Evolutionary conservation across 1,140 invertebrate genomes (phyloP).

Genomic region (Rhopalosiphum maidis): DNA sequence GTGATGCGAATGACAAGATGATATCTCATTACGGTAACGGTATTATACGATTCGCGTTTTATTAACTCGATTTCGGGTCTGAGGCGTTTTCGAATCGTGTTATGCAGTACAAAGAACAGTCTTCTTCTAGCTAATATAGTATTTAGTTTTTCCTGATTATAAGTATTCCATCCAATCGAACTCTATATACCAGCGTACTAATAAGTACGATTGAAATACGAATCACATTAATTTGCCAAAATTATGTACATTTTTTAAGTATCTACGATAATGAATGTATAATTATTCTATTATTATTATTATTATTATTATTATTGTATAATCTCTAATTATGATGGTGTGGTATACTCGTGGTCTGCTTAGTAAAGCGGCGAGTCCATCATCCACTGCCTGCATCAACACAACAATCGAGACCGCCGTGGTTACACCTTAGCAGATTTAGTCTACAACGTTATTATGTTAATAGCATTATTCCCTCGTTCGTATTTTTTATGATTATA

Average conservation of each 20-base stretch:
- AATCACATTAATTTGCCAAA: too few species aligned
- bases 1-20: not conserved
- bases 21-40: not conserved
- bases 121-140: not conserved
- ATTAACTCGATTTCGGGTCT: not conserved
- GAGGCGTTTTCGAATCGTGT: not conserved
- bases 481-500: not conserved
- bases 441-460: not conserved
- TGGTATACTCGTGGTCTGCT: not conserved
- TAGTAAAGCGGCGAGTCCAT: not conserved
- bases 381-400: not conserved
- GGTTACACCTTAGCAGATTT: not conserved
- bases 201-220: not conserved
- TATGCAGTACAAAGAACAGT: not conserved
- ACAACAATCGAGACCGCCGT: not conserved
- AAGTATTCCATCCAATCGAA: not conserved
- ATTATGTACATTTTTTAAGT: too few species aligned
- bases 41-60: not conserved
- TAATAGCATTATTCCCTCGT: not conserved
- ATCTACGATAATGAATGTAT: not conserved
- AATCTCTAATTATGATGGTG: not conserved
- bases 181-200: not conserved
- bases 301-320: not conserved
- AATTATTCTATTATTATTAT: not conserved
- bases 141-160: not conserved